A percentile compares a stretch with the other conserved stretches of the same genome.
phyloP scores from a whole-genome alignment of 1,140 invertebrate genomes.

The Ooceraea biroi region DNA sequence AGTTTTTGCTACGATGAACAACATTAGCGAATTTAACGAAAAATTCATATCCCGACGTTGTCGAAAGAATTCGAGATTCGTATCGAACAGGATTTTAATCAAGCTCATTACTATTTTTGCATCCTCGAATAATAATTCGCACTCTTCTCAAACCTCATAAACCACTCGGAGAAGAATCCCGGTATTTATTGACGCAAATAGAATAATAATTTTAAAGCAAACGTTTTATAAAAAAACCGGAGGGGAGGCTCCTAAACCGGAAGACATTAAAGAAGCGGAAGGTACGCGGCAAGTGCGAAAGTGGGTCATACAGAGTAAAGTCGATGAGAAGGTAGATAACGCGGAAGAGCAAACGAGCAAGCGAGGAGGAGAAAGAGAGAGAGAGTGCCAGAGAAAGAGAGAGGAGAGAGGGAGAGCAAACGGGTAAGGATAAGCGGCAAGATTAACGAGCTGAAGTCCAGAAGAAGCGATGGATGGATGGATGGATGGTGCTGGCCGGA shows the following conservation, averaged over 20 bases:
- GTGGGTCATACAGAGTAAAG: slow-evolving; percentile 39
- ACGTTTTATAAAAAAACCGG: slow-evolving; percentile 33
- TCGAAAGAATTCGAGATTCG: no score
- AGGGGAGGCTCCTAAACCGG: slow-evolving; percentile 17
- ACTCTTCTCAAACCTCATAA: background rate
- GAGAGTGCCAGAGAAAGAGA: background rate
- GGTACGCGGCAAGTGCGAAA: slow-evolving; percentile 30
- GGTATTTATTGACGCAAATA: slow-evolving; percentile 12
- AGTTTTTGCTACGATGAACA: no score
- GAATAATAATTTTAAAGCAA: slow-evolving; percentile 14
- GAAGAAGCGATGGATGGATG: slow-evolving; percentile 42
- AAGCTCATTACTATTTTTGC: no score
- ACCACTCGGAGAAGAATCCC: background rate
- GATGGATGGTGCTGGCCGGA: slow-evolving; percentile 58
- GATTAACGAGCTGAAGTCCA: slow-evolving; percentile 58
- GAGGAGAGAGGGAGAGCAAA: slow-evolving; percentile 1
- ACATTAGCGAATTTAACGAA: no score
- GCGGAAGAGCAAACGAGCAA: slow-evolving; percentile 24
- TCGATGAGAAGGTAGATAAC: slow-evolving; percentile 48
- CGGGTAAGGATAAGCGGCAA: slow-evolving; percentile 41
- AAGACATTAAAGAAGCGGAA: slow-evolving; percentile 46
- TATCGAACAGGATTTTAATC: no score
- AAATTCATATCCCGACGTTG: no score
- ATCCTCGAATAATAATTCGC: background rate
- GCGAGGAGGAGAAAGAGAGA: background rate